Percentiles rank a stretch among this genome's conserved stretches.
Evolutionary conservation across 2,113 vertebrate genomes (phyloP).

Genomic region (Montifringilla adamsi): DNA sequence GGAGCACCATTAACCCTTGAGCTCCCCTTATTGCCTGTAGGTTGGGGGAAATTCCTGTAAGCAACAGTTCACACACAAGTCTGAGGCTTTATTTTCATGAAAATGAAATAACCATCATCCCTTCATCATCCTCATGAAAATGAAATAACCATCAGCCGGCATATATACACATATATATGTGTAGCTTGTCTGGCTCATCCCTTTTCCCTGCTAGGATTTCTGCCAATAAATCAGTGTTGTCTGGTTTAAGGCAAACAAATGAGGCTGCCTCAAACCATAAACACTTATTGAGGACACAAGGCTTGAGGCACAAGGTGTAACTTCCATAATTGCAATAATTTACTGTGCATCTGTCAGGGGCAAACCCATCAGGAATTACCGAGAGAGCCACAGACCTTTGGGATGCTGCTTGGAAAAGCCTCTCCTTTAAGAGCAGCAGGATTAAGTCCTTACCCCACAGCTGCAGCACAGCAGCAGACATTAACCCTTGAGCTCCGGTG

Average conservation of each 20-base stretch:
- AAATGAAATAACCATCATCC: background rate
- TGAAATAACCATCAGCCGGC: background rate
- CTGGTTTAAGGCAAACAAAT: constrained; percentile 31
- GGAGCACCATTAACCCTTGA: background rate
- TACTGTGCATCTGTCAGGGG: background rate
- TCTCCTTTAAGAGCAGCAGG: background rate
- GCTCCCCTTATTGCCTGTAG: background rate
- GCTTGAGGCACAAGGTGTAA: background rate
- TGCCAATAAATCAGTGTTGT: constrained; percentile 42
- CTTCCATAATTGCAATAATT: background rate
- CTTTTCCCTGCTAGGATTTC: background rate
- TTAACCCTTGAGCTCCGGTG: background rate
- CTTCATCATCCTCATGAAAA: background rate
- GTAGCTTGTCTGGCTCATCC: background rate
- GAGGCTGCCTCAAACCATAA: constrained; percentile 7
- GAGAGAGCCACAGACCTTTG: background rate
- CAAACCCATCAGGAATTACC: background rate
- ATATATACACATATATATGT: background rate
- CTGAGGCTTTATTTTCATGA: background rate
- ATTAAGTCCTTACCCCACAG: background rate
- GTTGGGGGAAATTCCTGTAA: background rate
- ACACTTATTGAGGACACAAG: background rate
- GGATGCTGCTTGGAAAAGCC: background rate
- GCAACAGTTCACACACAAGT: background rate
- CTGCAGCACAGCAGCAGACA: background rate